These are phyloP conservation scores for Phoeniculus purpureus DNA, from an alignment of 2,797 vertebrate genomes.

Conservation along the genomic window DNA sequence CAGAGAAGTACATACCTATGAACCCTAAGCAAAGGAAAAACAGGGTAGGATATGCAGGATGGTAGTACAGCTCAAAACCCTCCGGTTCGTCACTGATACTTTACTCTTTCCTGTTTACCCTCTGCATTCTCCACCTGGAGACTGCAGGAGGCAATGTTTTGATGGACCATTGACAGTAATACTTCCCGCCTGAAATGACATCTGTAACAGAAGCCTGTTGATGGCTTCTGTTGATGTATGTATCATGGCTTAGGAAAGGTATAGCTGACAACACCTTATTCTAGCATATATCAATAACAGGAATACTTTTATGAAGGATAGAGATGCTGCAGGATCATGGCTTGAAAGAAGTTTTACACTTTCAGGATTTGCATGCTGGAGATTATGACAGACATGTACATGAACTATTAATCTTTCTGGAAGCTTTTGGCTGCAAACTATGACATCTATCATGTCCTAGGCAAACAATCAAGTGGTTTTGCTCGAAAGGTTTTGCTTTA, in stretches of 20 bases:
- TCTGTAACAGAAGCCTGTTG: not conserved
- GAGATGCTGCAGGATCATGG: not conserved
- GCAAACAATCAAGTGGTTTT: not conserved
- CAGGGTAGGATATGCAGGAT: not conserved
- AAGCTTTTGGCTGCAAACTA: not conserved
- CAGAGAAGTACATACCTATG: not conserved
- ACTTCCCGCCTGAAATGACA: not conserved
- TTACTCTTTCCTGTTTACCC: not conserved
- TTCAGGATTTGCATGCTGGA: not conserved
- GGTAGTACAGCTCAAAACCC: not conserved
- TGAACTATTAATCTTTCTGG: conserved; percentile 4
- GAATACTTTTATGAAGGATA: not conserved
- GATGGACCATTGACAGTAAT: not conserved
- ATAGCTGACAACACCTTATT: not conserved
- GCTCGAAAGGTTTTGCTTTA: conserved; percentile 4
- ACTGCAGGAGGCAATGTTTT: not conserved
- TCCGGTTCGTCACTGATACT: not conserved
- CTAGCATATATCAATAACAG: not conserved
- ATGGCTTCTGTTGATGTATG: not conserved
- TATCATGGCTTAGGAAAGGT: not conserved
- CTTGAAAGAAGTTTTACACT: not conserved
- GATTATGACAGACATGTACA: not conserved
- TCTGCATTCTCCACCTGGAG: not conserved
- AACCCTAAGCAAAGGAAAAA: not conserved
- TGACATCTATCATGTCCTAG: not conserved